phyloP scores from a whole-genome alignment of 2,113 vertebrate genomes.

The Pachyramphus minor region DNA sequence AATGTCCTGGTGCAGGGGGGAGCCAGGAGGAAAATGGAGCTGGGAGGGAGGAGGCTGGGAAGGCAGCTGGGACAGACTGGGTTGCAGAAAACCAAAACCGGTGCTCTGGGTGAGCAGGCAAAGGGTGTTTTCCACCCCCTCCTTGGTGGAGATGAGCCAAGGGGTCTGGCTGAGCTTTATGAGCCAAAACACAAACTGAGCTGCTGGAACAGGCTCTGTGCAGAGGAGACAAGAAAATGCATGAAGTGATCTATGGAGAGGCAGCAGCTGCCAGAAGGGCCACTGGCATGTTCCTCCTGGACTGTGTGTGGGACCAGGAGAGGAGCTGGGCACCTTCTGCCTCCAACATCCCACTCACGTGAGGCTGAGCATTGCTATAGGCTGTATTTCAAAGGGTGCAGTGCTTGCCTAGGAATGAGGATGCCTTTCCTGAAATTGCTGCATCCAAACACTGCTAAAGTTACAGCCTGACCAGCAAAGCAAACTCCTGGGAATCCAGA shows the following conservation, averaged over 20 bases:
- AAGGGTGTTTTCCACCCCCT: constrained; percentile 34
- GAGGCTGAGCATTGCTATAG: rapidly evolving
- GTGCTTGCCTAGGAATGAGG: not conserved
- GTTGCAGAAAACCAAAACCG: not conserved
- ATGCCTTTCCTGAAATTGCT: not conserved
- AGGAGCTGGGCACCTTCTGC: not conserved
- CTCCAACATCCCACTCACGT: rapidly evolving
- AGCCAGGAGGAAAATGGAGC: not conserved
- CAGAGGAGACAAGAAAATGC: not conserved
- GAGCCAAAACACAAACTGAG: constrained; percentile 34
- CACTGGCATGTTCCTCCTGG: not conserved
- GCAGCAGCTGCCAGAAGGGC: not conserved
- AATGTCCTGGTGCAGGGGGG: not conserved
- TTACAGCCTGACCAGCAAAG: not conserved
- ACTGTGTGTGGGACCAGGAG: not conserved
- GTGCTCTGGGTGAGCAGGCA: not conserved
- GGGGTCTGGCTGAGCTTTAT: constrained; percentile 29
- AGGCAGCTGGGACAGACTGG: not conserved
- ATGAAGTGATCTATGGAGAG: not conserved
- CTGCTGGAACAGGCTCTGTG: constrained; percentile 4
- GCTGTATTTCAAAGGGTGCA: not conserved
- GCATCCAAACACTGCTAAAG: not conserved
- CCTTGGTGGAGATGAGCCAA: constrained; percentile 43
- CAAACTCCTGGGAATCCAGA: not conserved
- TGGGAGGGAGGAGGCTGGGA: not conserved